Evolutionary conservation across 2,113 vertebrate species (phyloP), one percentile per base, ranked within the genome.

Genomic region (Nothocercus nigrocapillus): DNA sequence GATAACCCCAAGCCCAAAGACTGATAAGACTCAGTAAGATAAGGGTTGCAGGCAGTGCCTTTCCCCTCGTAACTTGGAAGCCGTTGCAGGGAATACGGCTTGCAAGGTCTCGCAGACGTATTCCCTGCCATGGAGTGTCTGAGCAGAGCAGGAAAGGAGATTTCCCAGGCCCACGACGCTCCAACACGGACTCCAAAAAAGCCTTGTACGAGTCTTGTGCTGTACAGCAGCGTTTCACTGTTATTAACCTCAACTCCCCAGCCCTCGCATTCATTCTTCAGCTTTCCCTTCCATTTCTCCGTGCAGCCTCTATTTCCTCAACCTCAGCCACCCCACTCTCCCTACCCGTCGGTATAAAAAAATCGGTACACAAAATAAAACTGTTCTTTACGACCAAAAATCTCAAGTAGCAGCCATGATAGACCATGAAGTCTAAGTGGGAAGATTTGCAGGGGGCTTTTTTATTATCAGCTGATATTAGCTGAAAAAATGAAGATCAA

Each of bases 381-480:
- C 19, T 72, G 22, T 9, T 76, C 28, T 56, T 82, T 21, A 32
- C 3, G 7, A 75, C 18, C 38, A 81, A 62, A 66, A 74, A 21
- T 22, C 0, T 17, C 22, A 66, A 25, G 36, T 4, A 83, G 62
- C 32, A 94, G 88, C 51, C 51, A 64, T 0, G 0, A 84, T 12
- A 91, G 36, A 79, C 34, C 15, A 85, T n/a, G 32, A 85, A 89
- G 16, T 12, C n/a, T 25, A 38, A 61, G 27, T 45, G 82, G 25
- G 28, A 84, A 95, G 3, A 5, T 82, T 75, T 75, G 16, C 40
- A 91, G 16, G 15, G 72, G 84, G 79, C 78, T 5, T 42, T 42
- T 16, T 51, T 51, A 13, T 51, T 51, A 27, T 27, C 28, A 69
- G 22, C 0, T 54, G 6, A 58, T 59, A 81, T 20, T 47, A 81